Evolutionary conservation across 2,888 invertebrate species (phyloP).

Genomic region (Brachypalpus laphriformis): DNA sequence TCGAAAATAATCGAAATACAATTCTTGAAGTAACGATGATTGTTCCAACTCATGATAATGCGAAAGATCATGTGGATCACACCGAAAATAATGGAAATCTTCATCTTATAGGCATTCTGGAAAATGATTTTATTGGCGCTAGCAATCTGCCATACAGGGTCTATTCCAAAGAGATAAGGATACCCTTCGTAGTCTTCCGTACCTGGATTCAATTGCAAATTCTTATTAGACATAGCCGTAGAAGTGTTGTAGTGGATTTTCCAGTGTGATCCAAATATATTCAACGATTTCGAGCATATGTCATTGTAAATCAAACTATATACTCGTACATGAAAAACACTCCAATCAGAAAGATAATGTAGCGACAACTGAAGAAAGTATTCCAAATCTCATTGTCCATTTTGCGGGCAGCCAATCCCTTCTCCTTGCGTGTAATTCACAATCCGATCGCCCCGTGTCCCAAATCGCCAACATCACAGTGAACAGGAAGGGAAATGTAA

Average conservation of each 20-base stretch:
- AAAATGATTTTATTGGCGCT: constrained; percentile 94
- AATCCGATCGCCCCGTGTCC: constrained; percentile 96
- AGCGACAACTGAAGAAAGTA: constrained; percentile 98
- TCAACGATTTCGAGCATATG: constrained; percentile 96
- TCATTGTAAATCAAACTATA: constrained; percentile 99
- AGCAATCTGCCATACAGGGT: constrained; percentile 89
- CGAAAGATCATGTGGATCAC: constrained; percentile 99
- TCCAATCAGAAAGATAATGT: constrained; percentile 98
- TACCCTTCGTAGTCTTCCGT: constrained; percentile 85
- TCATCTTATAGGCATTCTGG: constrained; percentile 96
- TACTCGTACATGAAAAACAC: constrained; percentile 99
- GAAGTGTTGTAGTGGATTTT: constrained; percentile 85
- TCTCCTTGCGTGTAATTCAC: constrained; percentile 98
- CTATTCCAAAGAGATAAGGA: constrained; percentile 96
- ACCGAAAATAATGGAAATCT: constrained; percentile 97
- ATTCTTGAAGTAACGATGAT: constrained; percentile 92
- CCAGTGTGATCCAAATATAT: constrained; percentile 97
- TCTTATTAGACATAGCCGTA: constrained; percentile 83
- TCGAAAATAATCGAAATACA: constrained; percentile 93
- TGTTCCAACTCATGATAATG: constrained; percentile 93
- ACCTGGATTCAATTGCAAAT: constrained; percentile 88
- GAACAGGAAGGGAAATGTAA: constrained; percentile 98
- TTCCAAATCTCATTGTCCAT: constrained; percentile 98
- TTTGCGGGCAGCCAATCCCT: constrained; percentile 91
- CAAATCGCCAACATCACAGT: constrained; percentile 99